Base-by-base conservation (phyloP, 2,888 invertebrate species). In the Sympetrum striolatum region DNA sequence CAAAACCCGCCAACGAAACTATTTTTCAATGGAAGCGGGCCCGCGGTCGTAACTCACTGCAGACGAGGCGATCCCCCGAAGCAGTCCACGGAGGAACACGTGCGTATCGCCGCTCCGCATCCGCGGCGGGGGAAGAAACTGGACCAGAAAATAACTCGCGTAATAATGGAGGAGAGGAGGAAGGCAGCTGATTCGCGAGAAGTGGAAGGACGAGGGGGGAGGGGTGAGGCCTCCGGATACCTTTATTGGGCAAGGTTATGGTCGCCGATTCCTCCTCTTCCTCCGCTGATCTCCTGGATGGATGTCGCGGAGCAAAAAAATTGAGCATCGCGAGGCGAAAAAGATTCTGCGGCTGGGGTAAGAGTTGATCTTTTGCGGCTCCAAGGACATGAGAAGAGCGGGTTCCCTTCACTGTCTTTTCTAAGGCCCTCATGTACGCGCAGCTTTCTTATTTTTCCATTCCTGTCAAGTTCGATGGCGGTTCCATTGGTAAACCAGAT, bases 211-310 rank as follows among this genome's bases (percentile, higher is more conserved):
- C 4, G 39, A 39, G 22, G 81, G 22, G 81, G n/a, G 44, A 37
- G 25, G 35, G 35, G 53, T 0, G 58, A 18, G 35, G 15, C 58
- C 58, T 35, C 58, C 53, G 58, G 48, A 82, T 82, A 82, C 82
- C 58, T 82, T 82, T 82, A 82, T 82, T 82, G 82, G 82, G 82
- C 31, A 82, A 82, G 53, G 82, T 82, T 58, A 82, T 53, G 58
- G 31, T 31, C 12, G 73, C 31, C n/a, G 73, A 73, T 25, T 73
- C 73, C 73, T n/a, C n/a, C 60, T 60, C 60, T 60, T 22, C 10
- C 18, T 81, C 39, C n/a, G 44, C 12, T 1, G 25, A 15, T 25
- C 81, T 81, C 81, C 8, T 25, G 35, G 35, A 80, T 35, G 35
- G 15, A 31, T 25, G 48, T 35, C 48, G 53, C 18, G 58, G 25